Evolutionary conservation across 2,888 invertebrate genomes (phyloP), one percentile per base, ranked within the genome.

Genomic region (Hedya salicella): DNA sequence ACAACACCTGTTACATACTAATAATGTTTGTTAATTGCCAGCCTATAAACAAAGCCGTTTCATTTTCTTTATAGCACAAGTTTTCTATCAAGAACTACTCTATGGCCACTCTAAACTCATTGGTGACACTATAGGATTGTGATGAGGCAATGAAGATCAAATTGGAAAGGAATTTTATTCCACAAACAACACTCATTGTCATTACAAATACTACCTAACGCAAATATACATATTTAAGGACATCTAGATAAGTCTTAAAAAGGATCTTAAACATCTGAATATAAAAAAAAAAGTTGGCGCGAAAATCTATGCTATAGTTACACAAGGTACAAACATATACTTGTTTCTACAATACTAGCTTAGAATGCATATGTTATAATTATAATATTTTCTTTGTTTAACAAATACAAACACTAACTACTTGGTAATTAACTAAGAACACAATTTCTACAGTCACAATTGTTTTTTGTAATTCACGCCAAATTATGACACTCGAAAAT

Each of bases 121-220:
- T 25, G n/a, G n/a, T n/a, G n/a, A 25, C 25, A 5, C 25, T 6
- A 13, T 48, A 21, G n/a, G 13, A 48, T 19, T 48, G 21, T n/a
- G 21, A 48, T 46, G 4, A 1, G 0, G 5, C 11, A 11, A 4
- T 13, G 4, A 49, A 49, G n/a, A 36, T 48, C 44, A 17, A 25
- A 54, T 3, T 36, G 25, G n/a, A 49, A 56, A 48, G 54, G 63
- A 63, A 49, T 63, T 57, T n/a, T 25, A 63, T 63, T 49, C 56
- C 63, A 30, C 19, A 42, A 53, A 39, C 32, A 39, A 49, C 48
- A 25, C 25, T 25, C 25, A 25, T 25, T 25, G 8, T 61, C 17
- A 44, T 44, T 17, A n/a, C 32, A 42, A 21, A 25, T 42, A 9
- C 2, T 54, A 54, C 8, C 21, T 21, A 46, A 21, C 13, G 9